These are phyloP conservation scores for Idaea biselata DNA, from an alignment of 2,888 invertebrate species.

Conservation along the genomic window DNA sequence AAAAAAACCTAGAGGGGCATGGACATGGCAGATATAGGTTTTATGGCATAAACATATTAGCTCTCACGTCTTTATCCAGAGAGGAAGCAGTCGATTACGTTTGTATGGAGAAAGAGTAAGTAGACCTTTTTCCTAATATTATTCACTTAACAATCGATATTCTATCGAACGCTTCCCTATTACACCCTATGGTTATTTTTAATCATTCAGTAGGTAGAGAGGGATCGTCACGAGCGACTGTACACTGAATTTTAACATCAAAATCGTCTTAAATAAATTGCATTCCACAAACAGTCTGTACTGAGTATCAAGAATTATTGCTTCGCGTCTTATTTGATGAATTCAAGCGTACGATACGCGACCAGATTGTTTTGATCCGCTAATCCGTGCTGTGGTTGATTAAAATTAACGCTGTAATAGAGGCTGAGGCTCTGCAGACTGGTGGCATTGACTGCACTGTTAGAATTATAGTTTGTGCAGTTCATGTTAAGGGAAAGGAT, in stretches of 20 bases:
- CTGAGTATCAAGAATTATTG: conserved; percentile 59
- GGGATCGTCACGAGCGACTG: conserved; percentile 50
- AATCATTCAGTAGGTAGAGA: conserved; percentile 35
- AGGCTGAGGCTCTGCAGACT: not conserved
- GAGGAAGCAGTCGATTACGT: too few relatives aligned
- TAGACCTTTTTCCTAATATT: too few relatives aligned
- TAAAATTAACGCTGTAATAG: not conserved
- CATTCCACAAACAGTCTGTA: conserved; percentile 60
- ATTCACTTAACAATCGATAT: conserved; percentile 2
- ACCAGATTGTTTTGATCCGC: conserved; percentile 39
- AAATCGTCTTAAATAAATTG: conserved; percentile 66
- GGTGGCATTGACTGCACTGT: not conserved
- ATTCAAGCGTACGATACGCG: conserved; percentile 47
- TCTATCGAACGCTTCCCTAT: conserved; percentile 25
- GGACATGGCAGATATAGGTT: not conserved
- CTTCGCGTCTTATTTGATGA: conserved; percentile 63
- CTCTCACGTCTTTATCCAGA: too few relatives aligned
- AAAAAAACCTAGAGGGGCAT: not conserved
- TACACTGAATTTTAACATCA: conserved; percentile 59
- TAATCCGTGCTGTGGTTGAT: conserved; percentile 16
- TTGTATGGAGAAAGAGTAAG: too few relatives aligned
- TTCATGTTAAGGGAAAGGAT: too few relatives aligned
- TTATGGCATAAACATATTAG: too few relatives aligned
- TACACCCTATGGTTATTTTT: conserved; percentile 38
- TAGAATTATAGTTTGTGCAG: too few relatives aligned